phyloP scores from a whole-genome alignment of 2,888 invertebrate genomes.

The Machimus rusticus region DNA sequence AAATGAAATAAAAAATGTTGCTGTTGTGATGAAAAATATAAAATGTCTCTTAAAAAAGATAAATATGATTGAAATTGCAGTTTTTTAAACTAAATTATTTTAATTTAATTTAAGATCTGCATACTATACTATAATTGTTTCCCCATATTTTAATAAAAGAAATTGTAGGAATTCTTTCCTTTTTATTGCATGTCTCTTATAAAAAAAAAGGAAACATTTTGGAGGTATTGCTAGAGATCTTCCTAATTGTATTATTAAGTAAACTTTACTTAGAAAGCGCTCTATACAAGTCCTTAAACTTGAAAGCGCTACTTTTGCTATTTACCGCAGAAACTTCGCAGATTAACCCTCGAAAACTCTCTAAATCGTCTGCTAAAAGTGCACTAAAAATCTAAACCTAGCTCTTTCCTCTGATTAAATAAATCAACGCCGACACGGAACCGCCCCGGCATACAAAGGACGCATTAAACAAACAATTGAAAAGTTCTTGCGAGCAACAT shows the following conservation, averaged over 20 bases:
- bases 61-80: too few species aligned
- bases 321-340: neutral
- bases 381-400: neutral
- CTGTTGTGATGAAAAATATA: too few species aligned
- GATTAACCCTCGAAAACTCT: neutral
- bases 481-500: slow-evolving; percentile 70
- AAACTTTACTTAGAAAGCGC: neutral
- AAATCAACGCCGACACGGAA: neutral
- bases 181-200: neutral
- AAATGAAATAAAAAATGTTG: too few species aligned
- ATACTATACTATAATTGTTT: too few species aligned
- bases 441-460: slow-evolving; percentile 67
- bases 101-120: too few species aligned
- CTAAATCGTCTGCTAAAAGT: neutral
- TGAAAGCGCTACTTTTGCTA: neutral
- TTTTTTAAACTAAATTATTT: too few species aligned
- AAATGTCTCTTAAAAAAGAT: too few species aligned
- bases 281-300: neutral
- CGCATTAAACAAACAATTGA: slow-evolving; percentile 87
- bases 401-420: neutral
- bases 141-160: too few species aligned
- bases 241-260: neutral
- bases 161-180: too few species aligned
- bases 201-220: neutral
- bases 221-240: neutral